phyloP scores from a whole-genome alignment of 1,140 invertebrate genomes.

The Caenorhabditis inopinata region DNA sequence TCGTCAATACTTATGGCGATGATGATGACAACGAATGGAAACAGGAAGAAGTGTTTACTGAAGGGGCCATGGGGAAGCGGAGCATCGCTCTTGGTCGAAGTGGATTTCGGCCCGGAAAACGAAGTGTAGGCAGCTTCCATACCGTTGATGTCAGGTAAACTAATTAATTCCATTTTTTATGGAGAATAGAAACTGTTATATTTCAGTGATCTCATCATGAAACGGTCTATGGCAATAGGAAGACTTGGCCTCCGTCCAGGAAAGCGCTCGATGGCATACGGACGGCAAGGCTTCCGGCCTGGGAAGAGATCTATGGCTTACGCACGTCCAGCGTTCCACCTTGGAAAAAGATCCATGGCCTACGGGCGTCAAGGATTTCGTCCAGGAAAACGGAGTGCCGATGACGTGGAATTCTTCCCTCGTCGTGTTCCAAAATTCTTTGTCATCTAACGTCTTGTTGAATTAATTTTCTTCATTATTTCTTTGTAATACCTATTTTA shows the following conservation, averaged over 20 bases:
- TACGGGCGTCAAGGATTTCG: constrained; percentile 47
- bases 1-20: not conserved
- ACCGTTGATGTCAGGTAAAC: not conserved
- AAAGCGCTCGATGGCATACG: constrained; percentile 45
- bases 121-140: constrained; percentile 27
- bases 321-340: constrained; percentile 43
- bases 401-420: not conserved
- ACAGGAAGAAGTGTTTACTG: constrained; percentile 17
- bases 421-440: not conserved
- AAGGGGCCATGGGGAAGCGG: constrained; percentile 41
- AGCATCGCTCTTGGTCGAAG: constrained; percentile 42
- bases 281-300: constrained; percentile 44
- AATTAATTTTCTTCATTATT: not conserved
- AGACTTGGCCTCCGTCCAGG: constrained; percentile 44
- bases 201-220: constrained; percentile 18
- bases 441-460: not conserved
- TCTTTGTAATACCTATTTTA: not conserved
- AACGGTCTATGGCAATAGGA: constrained; percentile 46
- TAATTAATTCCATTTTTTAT: not conserved
- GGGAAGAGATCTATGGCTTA: constrained; percentile 45
- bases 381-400: constrained; percentile 46
- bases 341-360: constrained; percentile 46
- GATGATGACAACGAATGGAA: not conserved
- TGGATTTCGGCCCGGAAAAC: constrained; percentile 45
- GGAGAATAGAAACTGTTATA: not conserved